phyloP scores from a whole-genome alignment of 37 sponge, comb jelly and placozoan genomes.

The Ianthella basta region DNA sequence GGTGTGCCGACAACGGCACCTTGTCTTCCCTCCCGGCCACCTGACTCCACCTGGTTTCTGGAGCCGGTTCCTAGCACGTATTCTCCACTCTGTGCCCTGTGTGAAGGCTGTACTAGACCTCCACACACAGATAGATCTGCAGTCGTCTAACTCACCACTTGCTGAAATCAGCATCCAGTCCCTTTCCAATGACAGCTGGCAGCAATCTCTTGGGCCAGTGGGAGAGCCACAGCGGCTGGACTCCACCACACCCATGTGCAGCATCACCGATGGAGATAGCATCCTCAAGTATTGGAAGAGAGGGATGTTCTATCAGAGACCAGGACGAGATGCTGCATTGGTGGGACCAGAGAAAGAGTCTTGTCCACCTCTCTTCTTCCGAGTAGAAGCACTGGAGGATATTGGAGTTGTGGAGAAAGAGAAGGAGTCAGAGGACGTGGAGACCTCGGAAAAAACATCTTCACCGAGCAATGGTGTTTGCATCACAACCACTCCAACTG shows the following conservation, averaged over 20 bases:
- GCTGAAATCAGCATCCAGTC: neutral
- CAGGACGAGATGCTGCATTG: neutral
- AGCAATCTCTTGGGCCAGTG: neutral
- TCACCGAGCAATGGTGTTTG: constrained; percentile 47
- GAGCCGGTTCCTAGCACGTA: constrained; percentile 82
- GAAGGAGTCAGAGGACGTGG: neutral
- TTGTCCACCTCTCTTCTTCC: constrained; percentile 5
- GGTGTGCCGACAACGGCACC: constrained; percentile 3
- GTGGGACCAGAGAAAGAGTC: neutral
- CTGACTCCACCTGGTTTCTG: constrained; percentile 88
- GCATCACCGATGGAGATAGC: constrained; percentile 10
- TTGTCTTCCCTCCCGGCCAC: constrained; percentile 38
- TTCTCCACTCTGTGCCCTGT: constrained; percentile 66
- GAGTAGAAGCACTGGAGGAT: neutral
- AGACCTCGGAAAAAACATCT: neutral
- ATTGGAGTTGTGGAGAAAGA: constrained; percentile 14
- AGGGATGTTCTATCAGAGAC: constrained; percentile 65
- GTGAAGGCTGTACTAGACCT: constrained; percentile 9
- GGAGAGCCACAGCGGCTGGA: neutral
- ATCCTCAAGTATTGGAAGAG: constrained; percentile 61
- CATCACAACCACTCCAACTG: constrained; percentile 53
- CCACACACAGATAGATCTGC: neutral
- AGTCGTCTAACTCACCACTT: neutral
- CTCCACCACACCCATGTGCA: neutral
- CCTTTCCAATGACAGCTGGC: neutral